phyloP scores from a whole-genome alignment of 2,888 invertebrate genomes.

The Polydrusus cervinus region DNA sequence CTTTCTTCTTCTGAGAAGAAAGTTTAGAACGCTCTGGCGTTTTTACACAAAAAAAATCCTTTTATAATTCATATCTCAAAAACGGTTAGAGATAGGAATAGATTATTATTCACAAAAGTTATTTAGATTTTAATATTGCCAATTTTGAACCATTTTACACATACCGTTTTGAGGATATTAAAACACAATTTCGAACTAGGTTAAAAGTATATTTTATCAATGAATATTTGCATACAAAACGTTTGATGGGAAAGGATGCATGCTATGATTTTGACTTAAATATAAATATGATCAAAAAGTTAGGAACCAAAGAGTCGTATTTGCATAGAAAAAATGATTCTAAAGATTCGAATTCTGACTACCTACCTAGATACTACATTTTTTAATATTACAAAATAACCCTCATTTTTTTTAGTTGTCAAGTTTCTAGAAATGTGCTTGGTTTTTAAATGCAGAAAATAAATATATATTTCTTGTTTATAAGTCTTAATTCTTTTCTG shows the following conservation, averaged over 20 bases:
- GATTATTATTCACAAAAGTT: too few species aligned
- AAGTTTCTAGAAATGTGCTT: neutral
- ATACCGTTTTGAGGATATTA: too few species aligned
- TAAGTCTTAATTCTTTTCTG: neutral
- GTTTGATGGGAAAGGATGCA: slow-evolving; percentile 4
- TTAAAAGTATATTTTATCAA: neutral
- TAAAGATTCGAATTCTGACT: slow-evolving; percentile 8
- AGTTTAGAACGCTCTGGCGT: too few species aligned
- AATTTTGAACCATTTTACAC: too few species aligned
- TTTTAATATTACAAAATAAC: too few species aligned
- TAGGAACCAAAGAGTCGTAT: slow-evolving; percentile 5
- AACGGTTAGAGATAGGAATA: too few species aligned
- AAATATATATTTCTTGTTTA: neutral
- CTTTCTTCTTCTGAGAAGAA: too few species aligned
- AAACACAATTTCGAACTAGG: too few species aligned
- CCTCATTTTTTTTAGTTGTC: too few species aligned
- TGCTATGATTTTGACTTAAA: slow-evolving; percentile 15
- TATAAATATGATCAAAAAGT: slow-evolving; percentile 16
- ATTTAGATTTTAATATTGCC: too few species aligned
- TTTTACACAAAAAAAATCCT: too few species aligned
- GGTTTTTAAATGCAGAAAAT: neutral
- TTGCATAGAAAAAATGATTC: slow-evolving; percentile 5
- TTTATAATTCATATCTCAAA: too few species aligned
- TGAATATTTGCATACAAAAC: slow-evolving; percentile 22
- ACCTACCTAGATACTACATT: neutral